Evolutionary conservation across 2,888 invertebrate species (phyloP), one percentile per base, ranked within the genome.

Genomic region (Cerastis leucographa): DNA sequence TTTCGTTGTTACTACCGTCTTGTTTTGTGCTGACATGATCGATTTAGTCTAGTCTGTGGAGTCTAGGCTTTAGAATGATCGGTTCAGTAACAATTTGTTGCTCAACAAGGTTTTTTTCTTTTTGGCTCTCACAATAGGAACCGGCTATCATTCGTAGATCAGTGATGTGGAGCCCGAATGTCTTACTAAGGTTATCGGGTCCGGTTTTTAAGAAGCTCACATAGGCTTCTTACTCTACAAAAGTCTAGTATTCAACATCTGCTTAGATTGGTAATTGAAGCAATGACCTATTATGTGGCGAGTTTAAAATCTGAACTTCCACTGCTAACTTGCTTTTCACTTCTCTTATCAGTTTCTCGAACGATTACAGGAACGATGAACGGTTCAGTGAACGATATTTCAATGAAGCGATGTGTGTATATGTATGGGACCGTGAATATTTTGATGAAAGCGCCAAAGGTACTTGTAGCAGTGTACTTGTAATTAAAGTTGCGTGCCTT

Each of bases 1-100:
- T 74, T 81, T 85, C 83, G 84, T 88, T 85, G 78, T 86, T 87
- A 84, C 80, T 81, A 84, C 85, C 56, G 79, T 77, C 65, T 69
- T 81, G 81, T 70, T 81, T 81, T 78, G 74, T 64, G 62, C 64
- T 19, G 67, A 56, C 73, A 74, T 81, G 81, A 86, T 86, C 81
- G 79, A 87, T 87, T 83, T 65, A 59, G 81, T 68, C 64, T 74
- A 75, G 51, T 49, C 73, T 73, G 69, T 67, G 25, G 35, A 74
- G 65, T 51, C 67, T 81, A 61, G 49, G 56, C 40, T 73, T 72
- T 46, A 29, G n/a, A 44, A 49, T 12, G 25, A 59, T 51, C 35
- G 22, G 49, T 71, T 71, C 61, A 65, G 59, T 44, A 62, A 49
- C 61, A 70, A 29, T 40, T 71, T 42, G 29, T 81, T 74, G 25